Conservation (phyloP, 2,888 invertebrate species). For the Epicampocera succincta region DNA sequence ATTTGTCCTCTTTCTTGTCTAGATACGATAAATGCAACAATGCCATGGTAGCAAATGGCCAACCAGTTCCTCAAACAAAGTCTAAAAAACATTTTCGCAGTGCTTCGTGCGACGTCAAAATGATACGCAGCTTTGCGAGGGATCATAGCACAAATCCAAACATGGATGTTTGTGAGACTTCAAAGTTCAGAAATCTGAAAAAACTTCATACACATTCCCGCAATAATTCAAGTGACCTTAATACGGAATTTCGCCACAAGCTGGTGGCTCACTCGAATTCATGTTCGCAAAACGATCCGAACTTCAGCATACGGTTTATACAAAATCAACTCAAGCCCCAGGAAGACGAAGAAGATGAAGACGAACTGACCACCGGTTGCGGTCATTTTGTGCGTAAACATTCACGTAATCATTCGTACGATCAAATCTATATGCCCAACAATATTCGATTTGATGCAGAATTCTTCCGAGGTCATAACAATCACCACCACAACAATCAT, state of each 20-base stretch:
- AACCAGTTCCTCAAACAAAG: conserved; percentile 78
- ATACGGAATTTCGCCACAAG: conserved; percentile 76
- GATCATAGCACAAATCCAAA: conserved; percentile 75
- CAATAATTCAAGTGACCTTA: conserved; percentile 82
- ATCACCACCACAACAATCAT: conserved; percentile 72
- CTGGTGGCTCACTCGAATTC: conserved; percentile 77
- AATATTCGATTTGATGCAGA: conserved; percentile 81
- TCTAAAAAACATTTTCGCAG: conserved; percentile 82
- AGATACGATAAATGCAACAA: conserved; percentile 81
- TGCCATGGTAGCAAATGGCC: conserved; percentile 72
- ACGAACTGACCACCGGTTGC: conserved; percentile 79
- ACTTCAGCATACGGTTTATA: conserved; percentile 80
- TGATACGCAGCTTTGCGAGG: conserved; percentile 80
- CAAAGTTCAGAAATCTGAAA: conserved; percentile 79
- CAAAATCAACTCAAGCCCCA: conserved; percentile 80
- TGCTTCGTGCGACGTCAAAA: conserved; percentile 81
- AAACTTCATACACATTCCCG: conserved; percentile 81
- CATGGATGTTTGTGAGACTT: conserved; percentile 72
- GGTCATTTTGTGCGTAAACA: conserved; percentile 81
- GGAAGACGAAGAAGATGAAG: conserved; percentile 78
- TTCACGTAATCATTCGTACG: conserved; percentile 82
- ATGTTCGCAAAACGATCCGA: conserved; percentile 79
- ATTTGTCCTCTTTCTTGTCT: conserved; percentile 2
- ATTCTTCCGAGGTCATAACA: conserved; percentile 77
- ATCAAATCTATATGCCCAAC: conserved; percentile 82